A percentile compares a stretch with the other conserved stretches of the same genome.
Evolutionary conservation across 2,888 invertebrate species (phyloP).

Genomic region (Ecdyonurus torrentis): DNA sequence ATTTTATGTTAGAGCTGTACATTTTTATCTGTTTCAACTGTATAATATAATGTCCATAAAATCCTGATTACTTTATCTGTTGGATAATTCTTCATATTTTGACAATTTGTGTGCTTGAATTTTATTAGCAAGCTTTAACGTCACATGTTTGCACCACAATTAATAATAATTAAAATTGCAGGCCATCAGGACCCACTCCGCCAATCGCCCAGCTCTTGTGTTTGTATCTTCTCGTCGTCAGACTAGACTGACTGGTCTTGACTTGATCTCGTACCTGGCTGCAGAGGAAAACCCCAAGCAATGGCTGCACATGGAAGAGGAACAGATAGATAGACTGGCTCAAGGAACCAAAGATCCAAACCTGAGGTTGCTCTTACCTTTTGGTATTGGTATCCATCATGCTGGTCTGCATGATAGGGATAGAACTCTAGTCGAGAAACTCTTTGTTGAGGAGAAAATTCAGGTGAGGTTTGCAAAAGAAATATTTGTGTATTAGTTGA

Average conservation of each 20-base stretch:
- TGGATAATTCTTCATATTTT: too few relatives aligned
- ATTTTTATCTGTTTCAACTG: too few relatives aligned
- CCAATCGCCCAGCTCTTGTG: slow-evolving; percentile 76
- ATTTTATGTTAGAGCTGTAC: too few relatives aligned
- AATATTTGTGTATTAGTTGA: too few relatives aligned
- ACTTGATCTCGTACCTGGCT: slow-evolving; percentile 79
- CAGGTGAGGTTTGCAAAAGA: slow-evolving; percentile 42
- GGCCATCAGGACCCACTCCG: slow-evolving; percentile 85
- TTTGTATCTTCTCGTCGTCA: slow-evolving; percentile 90
- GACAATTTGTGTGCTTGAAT: too few relatives aligned
- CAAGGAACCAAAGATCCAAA: slow-evolving; percentile 63
- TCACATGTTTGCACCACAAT: too few relatives aligned
- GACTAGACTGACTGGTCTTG: slow-evolving; percentile 89
- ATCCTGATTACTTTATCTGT: too few relatives aligned
- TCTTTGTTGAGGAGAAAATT: slow-evolving; percentile 89
- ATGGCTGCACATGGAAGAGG: slow-evolving; percentile 77
- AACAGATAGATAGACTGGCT: slow-evolving; percentile 66
- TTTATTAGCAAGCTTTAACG: too few relatives aligned
- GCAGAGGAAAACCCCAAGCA: slow-evolving; percentile 87
- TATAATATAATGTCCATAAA: too few relatives aligned
- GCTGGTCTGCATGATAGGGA: slow-evolving; percentile 92
- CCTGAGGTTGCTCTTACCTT: slow-evolving; percentile 81
- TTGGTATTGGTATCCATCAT: slow-evolving; percentile 97
- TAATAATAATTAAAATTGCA: too few relatives aligned
- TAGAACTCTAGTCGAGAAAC: slow-evolving; percentile 75